These are phyloP conservation scores for Cynoglossus semilaevis DNA, from an alignment of 2,113 vertebrate genomes.

Conservation along the genomic window DNA sequence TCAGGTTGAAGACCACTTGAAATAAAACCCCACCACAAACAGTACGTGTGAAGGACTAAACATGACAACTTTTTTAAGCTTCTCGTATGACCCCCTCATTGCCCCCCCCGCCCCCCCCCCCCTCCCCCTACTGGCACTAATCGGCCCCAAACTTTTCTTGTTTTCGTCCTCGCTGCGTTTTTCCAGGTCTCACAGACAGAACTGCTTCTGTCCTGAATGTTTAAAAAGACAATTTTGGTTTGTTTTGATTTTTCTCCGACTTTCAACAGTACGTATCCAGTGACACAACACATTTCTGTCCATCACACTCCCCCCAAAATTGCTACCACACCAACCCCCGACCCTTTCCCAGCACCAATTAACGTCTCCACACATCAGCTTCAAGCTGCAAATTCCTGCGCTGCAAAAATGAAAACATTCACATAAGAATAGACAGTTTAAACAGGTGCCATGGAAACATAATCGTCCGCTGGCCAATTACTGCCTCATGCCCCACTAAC, in stretches of 20 bases:
- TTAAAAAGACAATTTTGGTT: slow-evolving; percentile 12
- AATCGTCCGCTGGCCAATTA: slow-evolving; percentile 69
- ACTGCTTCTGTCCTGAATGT: not conserved
- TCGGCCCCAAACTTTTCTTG: too few relatives aligned
- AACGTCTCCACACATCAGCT: slow-evolving; percentile 55
- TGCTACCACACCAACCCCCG: slow-evolving; percentile 46
- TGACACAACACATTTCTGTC: slow-evolving; percentile 39
- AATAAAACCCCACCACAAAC: too few relatives aligned
- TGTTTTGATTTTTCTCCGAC: slow-evolving; percentile 16
- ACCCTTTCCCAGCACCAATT: slow-evolving; percentile 49
- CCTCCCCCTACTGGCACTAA: too few relatives aligned
- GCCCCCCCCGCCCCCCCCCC: too few relatives aligned
- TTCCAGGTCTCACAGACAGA: too few relatives aligned
- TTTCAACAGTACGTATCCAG: slow-evolving; percentile 25
- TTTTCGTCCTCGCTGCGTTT: too few relatives aligned
- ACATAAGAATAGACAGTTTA: slow-evolving; percentile 68
- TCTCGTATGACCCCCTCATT: too few relatives aligned
- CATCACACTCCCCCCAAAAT: slow-evolving; percentile 37
- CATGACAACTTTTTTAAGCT: too few relatives aligned
- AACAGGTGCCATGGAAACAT: slow-evolving; percentile 72
- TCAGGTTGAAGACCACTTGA: too few relatives aligned
- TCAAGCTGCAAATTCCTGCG: slow-evolving; percentile 54
- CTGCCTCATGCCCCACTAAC: slow-evolving; percentile 68
- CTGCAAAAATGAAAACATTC: slow-evolving; percentile 65
- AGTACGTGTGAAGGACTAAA: too few relatives aligned